phyloP scores from a whole-genome alignment of 2,888 invertebrate species.

The Bruchidius siliquastri region DNA sequence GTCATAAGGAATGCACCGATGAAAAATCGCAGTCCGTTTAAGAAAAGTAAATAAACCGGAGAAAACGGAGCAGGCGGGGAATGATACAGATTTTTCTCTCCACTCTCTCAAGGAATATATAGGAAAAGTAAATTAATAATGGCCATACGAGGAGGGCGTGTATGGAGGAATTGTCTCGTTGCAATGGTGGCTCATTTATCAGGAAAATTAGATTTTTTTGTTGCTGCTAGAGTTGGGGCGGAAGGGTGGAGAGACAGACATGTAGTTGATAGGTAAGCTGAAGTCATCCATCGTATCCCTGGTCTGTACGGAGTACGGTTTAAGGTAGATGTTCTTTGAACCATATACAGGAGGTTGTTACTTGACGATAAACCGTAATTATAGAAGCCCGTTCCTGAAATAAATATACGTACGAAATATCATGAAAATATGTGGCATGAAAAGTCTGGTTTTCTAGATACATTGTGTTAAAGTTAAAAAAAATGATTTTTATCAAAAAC shows the following conservation, averaged over 20 bases:
- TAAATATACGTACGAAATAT: too few relatives aligned
- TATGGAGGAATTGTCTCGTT: not conserved
- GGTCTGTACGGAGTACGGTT: too few relatives aligned
- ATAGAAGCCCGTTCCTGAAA: too few relatives aligned
- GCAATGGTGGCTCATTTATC: not conserved
- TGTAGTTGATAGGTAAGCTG: not conserved
- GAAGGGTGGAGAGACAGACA: not conserved
- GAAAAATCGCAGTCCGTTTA: constrained; percentile 29
- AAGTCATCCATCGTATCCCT: too few relatives aligned
- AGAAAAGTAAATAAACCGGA: constrained; percentile 31
- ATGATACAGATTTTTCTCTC: constrained; percentile 32
- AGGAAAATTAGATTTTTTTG: not conserved
- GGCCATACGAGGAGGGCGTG: not conserved
- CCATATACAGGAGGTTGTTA: too few relatives aligned
- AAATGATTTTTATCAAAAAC: too few relatives aligned
- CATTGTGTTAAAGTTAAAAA: too few relatives aligned
- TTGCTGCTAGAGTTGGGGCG: not conserved
- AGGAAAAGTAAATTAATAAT: not conserved
- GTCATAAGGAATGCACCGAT: constrained; percentile 32
- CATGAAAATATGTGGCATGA: too few relatives aligned
- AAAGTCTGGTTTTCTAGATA: too few relatives aligned
- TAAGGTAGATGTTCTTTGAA: too few relatives aligned
- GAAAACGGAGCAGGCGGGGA: constrained; percentile 25
- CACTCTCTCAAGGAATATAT: not conserved
- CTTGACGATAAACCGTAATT: too few relatives aligned